Conservation (phyloP, 64 coral and sea anemone genomes). For the Montipora foliosa region DNA sequence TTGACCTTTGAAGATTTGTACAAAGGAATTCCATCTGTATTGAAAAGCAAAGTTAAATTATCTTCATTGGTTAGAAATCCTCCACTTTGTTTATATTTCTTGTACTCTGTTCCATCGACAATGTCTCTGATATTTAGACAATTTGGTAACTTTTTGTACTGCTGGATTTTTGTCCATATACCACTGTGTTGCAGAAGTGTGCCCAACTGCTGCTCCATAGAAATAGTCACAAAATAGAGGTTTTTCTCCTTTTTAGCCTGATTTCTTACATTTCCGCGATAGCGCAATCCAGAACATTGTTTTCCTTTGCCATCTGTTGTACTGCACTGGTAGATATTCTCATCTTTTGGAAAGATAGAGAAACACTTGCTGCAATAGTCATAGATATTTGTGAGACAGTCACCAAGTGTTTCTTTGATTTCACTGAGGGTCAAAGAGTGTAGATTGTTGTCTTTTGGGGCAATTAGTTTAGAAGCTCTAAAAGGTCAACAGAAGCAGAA, state of each 20-base stretch:
- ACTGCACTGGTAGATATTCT: slow-evolving; percentile 4
- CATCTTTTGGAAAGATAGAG: slow-evolving; percentile 31
- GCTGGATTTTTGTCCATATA: slow-evolving; percentile 33
- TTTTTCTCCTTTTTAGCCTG: too few relatives aligned
- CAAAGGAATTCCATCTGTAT: slow-evolving; percentile 62
- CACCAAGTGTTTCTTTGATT: slow-evolving; percentile 13
- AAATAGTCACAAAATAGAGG: too few relatives aligned
- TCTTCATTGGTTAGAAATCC: slow-evolving; percentile 28
- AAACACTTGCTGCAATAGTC: slow-evolving; percentile 24
- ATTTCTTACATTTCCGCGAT: too few relatives aligned
- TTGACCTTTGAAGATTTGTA: slow-evolving; percentile 54
- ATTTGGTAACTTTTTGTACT: not conserved
- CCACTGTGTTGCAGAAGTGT: not conserved
- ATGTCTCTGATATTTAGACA: slow-evolving; percentile 18
- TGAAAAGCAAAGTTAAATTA: slow-evolving; percentile 67
- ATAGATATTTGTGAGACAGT: slow-evolving; percentile 17
- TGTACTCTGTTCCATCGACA: slow-evolving; percentile 41
- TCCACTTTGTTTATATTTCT: slow-evolving; percentile 35
- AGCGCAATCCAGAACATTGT: too few relatives aligned
- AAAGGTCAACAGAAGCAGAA: slow-evolving; percentile 37
- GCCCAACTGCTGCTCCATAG: too few relatives aligned
- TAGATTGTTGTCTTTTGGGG: slow-evolving; percentile 11
- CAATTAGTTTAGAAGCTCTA: slow-evolving; percentile 21
- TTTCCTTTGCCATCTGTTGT: not conserved
- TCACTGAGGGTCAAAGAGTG: not conserved